Conservation (phyloP, 2,797 vertebrate species). For the Ciconia nigra region DNA sequence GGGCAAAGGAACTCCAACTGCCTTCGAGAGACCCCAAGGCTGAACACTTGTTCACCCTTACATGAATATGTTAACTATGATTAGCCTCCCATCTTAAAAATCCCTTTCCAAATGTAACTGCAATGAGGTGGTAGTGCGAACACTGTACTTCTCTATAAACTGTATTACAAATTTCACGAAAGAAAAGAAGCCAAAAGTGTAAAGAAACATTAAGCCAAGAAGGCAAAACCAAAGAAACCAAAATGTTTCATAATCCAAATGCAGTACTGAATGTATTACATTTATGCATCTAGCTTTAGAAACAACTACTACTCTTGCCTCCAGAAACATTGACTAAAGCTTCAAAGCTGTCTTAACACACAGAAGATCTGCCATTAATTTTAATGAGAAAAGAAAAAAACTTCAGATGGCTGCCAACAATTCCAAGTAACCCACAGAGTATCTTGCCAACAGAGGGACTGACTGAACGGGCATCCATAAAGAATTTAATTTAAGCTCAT, state of each 20-base stretch:
- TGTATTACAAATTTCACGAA: fast-evolving
- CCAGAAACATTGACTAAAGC: not conserved
- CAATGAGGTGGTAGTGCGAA: not conserved
- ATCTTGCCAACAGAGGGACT: constrained; percentile 1
- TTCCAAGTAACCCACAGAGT: constrained; percentile 6
- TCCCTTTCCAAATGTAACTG: not conserved
- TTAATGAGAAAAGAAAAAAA: constrained; percentile 11
- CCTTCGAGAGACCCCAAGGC: fast-evolving
- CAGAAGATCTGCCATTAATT: constrained; percentile 26
- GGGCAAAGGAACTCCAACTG: not conserved
- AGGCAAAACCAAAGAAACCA: not conserved
- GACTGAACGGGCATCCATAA: constrained; percentile 11
- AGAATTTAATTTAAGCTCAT: constrained; percentile 27
- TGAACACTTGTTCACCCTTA: not conserved
- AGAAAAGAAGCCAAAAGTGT: not conserved
- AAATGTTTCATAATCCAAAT: not conserved
- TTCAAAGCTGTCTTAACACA: constrained; percentile 11
- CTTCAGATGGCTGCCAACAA: not conserved
- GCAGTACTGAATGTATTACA: not conserved
- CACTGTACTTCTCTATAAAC: not conserved
- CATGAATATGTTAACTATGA: not conserved
- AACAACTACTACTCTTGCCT: not conserved
- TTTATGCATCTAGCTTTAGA: not conserved
- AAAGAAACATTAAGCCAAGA: not conserved
- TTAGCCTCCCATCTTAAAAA: not conserved